Evolutionary conservation across 2,888 invertebrate species (phyloP), one percentile per base, ranked within the genome.

Genomic region (Keiferia lycopersicella): DNA sequence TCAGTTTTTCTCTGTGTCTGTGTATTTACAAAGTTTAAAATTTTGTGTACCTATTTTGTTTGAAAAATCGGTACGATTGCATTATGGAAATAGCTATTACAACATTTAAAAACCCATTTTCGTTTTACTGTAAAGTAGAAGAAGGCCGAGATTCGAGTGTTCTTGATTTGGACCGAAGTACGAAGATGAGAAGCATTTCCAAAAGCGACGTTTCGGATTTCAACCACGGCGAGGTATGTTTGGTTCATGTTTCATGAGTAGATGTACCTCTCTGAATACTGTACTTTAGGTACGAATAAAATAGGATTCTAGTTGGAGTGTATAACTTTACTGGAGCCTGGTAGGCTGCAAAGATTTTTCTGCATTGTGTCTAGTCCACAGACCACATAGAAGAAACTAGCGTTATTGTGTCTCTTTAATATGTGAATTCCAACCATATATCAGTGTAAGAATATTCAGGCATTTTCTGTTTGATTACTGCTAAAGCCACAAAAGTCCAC

Each of bases 221-320:
- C 12, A 67, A 68, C 62, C 83, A 84, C 64, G 84, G 84, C 2
- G 81, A 84, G 74, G 85, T 85, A 76, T 74, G 74, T 45, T 7
- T 20, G 1, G n/a, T 51, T 48, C 48, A 10, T 45, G 16, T 16
- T 18, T 16, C 20, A 3, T 1, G 3, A n/a, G 16, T n/a, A 45
- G 3, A n/a, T n/a, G 45, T 45, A 16, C 45, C n/a, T 45, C 7
- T 45, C 7, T n/a, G 4, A n/a, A n/a, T 45, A n/a, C 12, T 41
- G 14, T 41, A n/a, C 26, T 26, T 26, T 26, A 26, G 26, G 26
- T 26, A n/a, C n/a, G 26, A 4, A 26, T 6, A 6, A 26, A 26
- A 26, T 26, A 26, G 2, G 3, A 6, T 26, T 26, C 26, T 26
- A 26, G 26, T 26, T 26, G 26, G 26, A 26, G 26, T 2, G 26